Evolutionary conservation across 30 jellyfish, hydroid and myxozoan species (phyloP).

Genomic region (Sanderia malayensis): DNA sequence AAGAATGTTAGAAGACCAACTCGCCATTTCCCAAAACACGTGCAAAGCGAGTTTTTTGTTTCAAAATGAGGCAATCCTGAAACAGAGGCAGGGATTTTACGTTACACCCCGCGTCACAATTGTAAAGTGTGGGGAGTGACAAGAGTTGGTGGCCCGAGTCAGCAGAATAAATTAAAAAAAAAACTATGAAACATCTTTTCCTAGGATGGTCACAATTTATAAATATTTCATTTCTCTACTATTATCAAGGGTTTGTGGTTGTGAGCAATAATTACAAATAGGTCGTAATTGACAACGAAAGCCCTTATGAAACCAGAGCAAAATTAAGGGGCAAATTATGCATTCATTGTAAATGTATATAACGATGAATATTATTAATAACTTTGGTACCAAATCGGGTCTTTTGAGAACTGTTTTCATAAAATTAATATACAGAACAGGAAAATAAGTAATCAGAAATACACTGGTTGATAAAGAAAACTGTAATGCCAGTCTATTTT

Average conservation of each 20-base stretch:
- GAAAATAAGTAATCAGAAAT: constrained; percentile 21
- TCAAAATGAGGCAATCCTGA: too few species aligned
- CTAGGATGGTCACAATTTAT: not conserved
- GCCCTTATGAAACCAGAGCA: not conserved
- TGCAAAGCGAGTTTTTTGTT: too few species aligned
- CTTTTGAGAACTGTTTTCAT: constrained; percentile 7
- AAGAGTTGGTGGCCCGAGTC: too few species aligned
- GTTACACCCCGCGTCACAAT: too few species aligned
- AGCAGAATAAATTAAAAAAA: too few species aligned
- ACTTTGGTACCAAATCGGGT: not conserved
- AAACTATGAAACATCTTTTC: too few species aligned
- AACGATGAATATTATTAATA: constrained; percentile 2
- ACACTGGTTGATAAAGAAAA: constrained; percentile 10
- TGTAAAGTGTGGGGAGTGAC: too few species aligned
- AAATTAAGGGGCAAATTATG: constrained; percentile 15
- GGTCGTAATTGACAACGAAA: not conserved
- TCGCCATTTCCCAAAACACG: too few species aligned
- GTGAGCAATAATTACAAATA: not conserved
- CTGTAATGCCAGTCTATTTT: constrained; percentile 22
- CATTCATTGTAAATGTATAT: constrained; percentile 13
- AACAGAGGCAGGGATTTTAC: too few species aligned
- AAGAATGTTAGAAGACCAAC: too few species aligned
- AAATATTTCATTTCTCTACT: not conserved
- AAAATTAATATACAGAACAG: constrained; percentile 29
- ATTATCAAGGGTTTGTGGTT: too few species aligned